phyloP scores from a whole-genome alignment of 1,140 invertebrate species.

The Apocrypta bakeri region DNA sequence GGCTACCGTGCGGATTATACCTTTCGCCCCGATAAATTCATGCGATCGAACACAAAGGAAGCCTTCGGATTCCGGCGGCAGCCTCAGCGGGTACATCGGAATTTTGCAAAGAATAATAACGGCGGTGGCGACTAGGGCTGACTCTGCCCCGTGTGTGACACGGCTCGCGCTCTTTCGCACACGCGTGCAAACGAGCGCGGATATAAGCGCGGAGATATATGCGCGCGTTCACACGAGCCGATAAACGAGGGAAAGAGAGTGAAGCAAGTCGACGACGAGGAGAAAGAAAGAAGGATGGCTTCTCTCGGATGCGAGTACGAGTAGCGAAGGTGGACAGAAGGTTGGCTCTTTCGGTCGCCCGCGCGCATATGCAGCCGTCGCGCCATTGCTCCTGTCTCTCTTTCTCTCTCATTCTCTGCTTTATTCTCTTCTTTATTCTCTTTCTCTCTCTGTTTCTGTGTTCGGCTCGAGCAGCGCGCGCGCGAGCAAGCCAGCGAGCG shows the following conservation, averaged over 20 bases:
- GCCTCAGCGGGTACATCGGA: conserved; percentile 18
- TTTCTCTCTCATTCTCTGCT: no score
- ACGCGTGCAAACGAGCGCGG: not conserved
- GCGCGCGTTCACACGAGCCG: not conserved
- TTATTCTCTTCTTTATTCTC: not conserved
- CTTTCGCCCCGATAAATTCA: conserved; percentile 35
- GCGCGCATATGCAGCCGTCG: conserved; percentile 18
- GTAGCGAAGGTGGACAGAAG: conserved; percentile 39
- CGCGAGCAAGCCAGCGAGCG: no score
- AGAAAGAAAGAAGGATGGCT: not conserved
- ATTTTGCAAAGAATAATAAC: conserved; percentile 53
- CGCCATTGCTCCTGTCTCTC: no score
- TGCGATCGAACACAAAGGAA: conserved; percentile 48
- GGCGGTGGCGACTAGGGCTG: no score
- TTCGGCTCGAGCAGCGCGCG: not conserved
- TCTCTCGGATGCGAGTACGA: not conserved
- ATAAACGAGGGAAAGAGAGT: conserved; percentile 7
- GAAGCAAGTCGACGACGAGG: not conserved
- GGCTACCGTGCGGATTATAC: not conserved
- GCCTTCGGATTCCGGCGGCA: conserved; percentile 44
- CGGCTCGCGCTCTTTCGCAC: not conserved
- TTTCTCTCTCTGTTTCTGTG: not conserved
- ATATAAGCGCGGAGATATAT: not conserved
- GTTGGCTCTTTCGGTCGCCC: conserved; percentile 18
- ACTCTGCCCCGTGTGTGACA: conserved; percentile 11